phyloP scores from a whole-genome alignment of 2,113 vertebrate genomes.

The Crotophaga sulcirostris region DNA sequence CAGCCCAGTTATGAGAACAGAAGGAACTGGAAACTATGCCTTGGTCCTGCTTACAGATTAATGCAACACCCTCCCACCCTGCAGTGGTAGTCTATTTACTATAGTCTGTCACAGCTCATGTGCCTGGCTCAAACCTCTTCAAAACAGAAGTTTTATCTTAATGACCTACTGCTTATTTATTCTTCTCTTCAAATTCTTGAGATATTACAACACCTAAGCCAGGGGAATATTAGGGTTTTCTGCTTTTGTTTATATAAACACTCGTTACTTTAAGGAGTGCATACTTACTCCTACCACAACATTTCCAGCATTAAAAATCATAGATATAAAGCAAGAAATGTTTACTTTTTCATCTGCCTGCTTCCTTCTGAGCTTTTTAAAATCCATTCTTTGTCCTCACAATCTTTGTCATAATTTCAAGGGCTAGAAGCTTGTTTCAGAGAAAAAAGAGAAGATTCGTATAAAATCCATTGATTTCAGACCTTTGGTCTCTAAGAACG shows the following conservation, averaged over 20 bases:
- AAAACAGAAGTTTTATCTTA: background rate
- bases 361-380: background rate
- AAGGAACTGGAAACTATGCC: background rate
- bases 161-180: background rate
- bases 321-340: background rate
- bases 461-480: constrained; percentile 1
- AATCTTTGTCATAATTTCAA: background rate
- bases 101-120: background rate
- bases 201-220: background rate
- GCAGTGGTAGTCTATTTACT: background rate
- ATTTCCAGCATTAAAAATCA: background rate
- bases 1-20: background rate
- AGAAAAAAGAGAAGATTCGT: background rate
- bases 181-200: background rate
- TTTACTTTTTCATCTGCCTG: background rate
- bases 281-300: background rate
- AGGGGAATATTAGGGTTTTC: background rate
- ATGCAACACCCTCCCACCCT: background rate
- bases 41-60: background rate
- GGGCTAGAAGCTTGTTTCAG: background rate
- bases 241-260: background rate
- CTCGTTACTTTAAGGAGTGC: background rate
- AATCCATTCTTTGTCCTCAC: background rate
- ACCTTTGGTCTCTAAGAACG: background rate
- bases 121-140: background rate